Evolutionary conservation across 2,888 invertebrate species (phyloP), one percentile per base, ranked within the genome.

Genomic region (Gymnosoma rotundatum): DNA sequence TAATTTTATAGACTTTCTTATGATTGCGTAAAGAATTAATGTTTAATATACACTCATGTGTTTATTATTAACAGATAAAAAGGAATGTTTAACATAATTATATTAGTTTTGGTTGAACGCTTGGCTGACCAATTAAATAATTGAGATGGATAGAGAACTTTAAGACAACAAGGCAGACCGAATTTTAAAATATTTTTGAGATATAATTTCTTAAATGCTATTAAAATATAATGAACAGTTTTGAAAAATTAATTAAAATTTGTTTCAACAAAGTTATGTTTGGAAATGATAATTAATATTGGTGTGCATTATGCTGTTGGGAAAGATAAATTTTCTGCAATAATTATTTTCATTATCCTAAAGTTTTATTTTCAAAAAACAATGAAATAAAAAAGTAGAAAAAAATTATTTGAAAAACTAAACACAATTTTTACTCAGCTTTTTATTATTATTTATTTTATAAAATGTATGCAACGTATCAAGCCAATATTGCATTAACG

Each of bases 51-150:
- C 32, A 42, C n/a, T n/a, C 14, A 12, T 38, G 20, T 8, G 10
- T 20, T 25, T 12, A 32, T 50, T n/a, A 18, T 36, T 50, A 2
- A 50, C 48, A 21, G 38, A 72, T 38, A 73, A 36, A 20, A 36
- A 52, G 50, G 67, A 66, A 50, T 67, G 54, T 60, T 60, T 64
- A 20, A 14, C 36, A 66, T 21, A 82, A 76, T 70, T 52, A 76
- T 42, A 76, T 70, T 10, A 75, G 58, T 64, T 75, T 72, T 72
- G 81, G 64, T 72, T 82, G 75, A 76, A 82, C 21, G 81, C 75
- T 56, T 72, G 81, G 45, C 52, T 82, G 70, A 76, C 50, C 81
- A 76, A 9, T 76, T 58, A 52, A 60, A 3, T 69, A 76, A 81
- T 70, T 70, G 69, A 58, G 45, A 69, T 72, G 2, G 2, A 9